These are phyloP conservation scores for Himalopsyche kuldschensis DNA, from an alignment of 2,888 invertebrate species.

Conservation along the genomic window DNA sequence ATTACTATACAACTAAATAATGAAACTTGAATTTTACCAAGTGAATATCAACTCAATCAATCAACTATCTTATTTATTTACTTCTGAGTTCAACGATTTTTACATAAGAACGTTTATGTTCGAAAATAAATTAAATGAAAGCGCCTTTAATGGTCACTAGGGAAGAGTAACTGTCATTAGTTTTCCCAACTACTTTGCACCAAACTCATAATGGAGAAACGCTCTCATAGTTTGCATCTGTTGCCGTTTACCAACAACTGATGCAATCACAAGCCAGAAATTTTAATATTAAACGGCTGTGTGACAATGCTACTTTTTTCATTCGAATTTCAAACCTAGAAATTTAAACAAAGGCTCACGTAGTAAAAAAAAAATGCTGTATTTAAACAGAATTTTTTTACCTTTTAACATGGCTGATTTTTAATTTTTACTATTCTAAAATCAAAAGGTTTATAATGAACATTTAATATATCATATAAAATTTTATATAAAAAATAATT, in stretches of 20 bases:
- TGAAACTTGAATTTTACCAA: no score
- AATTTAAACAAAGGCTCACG: no score
- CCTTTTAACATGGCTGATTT: background rate
- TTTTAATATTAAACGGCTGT: background rate
- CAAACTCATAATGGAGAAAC: background rate
- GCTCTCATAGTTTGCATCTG: background rate
- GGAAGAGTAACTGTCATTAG: background rate
- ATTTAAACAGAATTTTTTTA: background rate
- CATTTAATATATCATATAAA: no score
- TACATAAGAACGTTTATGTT: no score
- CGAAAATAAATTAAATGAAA: background rate
- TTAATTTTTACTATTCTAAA: background rate
- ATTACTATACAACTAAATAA: no score
- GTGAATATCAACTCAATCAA: no score
- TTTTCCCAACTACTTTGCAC: background rate
- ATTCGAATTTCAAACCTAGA: no score
- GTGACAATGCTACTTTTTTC: background rate
- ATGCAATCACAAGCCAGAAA: background rate
- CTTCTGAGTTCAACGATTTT: no score
- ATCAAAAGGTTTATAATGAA: background rate
- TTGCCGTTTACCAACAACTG: background rate
- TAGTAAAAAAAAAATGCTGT: no score
- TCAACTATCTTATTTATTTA: no score
- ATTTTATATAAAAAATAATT: no score
- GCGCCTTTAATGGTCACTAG: background rate